Base-by-base conservation (phyloP, 1,140 invertebrate species). In the Drosophila grimshawi region DNA sequence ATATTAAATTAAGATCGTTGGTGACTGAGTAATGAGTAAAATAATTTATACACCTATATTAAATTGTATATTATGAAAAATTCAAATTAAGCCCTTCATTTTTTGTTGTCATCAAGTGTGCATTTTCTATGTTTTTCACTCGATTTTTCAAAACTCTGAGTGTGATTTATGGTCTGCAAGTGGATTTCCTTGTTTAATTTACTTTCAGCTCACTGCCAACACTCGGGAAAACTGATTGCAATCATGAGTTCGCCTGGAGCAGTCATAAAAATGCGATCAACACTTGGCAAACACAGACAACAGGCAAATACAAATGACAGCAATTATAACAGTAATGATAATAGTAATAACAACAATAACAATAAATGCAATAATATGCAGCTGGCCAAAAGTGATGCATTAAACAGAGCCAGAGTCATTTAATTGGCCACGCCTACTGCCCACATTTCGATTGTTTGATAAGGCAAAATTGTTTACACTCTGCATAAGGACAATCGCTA, bases 391-490 rank as follows among this genome's bases (percentile, higher is more conserved):
- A 78, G 61, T 72, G 68, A 78, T 86, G 76, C 70, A 81, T 86
- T 76, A 75, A 80, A 80, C 73, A 49, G 48, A 56, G 35, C 63
- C 59, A 35, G 6, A 46, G 67, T 65, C 71, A 61, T 78, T 86
- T 75, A 86, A 81, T 81, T 81, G 70, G 49, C 39, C 39, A 59
- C 55, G 33, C 70, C 56, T 11, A 5, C 53, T 32, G 43, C 46
- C 59, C 61, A 78, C 55, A 65, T 70, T 68, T 71, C 71, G 62
- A 76, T 83, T 76, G 75, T 69, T 60, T 75, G 70, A 83, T 83
- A 79, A 83, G 67, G 52, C 71, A 66, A 79, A 81, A 78, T 78
- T 76, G 80, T 83, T 82, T 83, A 74, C 71, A 49, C 71, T 55
- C 48, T 39, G 61, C 71, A 79, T 64, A 76, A 78, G 74, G 80